Base-by-base conservation (phyloP, 1,140 invertebrate genomes). In the Magallana gigas region DNA sequence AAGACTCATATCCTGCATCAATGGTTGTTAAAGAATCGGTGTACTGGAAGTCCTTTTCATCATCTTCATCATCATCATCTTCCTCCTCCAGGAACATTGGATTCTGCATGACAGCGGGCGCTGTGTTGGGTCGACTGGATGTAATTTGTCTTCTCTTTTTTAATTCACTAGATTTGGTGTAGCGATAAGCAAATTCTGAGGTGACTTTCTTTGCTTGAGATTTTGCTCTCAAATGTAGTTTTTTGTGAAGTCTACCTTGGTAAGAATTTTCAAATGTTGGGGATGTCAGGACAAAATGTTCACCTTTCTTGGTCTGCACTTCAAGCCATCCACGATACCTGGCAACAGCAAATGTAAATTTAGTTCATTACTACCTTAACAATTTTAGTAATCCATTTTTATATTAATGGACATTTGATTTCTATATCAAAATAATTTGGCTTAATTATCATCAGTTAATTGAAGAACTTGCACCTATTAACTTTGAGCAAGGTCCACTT, bases 311-410 rank as follows among this genome's bases (percentile, higher is more conserved):
- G 14, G 88, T 84, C 48, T 89, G 84, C 9, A 86, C 84, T 36
- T 83, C 88, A 90, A 90, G 89, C 91, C 89, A 90, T 23, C 88
- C 89, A 64, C 88, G 71, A 58, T 90, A 91, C 64, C 91, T 91
- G 58, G 14, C 85, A 85, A 56, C 23, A 29, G 23, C n/a, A 18
- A 57, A 23, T 16, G 36, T 48, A 48, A 48, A 48, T 48, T 48
- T 5, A 48, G 5, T 48, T 48, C 5, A 48, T 48, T 48, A 4
- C 36, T 48, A 48, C 36, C 36, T 48, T 48, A 4, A 48, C 36
- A 48, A 48, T 48, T 48, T 4, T 48, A 48, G 36, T 0, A 2
- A 48, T 48, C 36, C 36, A 48, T 48, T 48, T 48, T 48, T 5
- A 48, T 48, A 48, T 48, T 4, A 48, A 48, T 48, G 36, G 36